A percentile compares a stretch with the other conserved stretches of the same genome.
Evolutionary conservation across 53 echinoderm and acorn worm species (phyloP).

Genomic region (Paracentrotus lividus): DNA sequence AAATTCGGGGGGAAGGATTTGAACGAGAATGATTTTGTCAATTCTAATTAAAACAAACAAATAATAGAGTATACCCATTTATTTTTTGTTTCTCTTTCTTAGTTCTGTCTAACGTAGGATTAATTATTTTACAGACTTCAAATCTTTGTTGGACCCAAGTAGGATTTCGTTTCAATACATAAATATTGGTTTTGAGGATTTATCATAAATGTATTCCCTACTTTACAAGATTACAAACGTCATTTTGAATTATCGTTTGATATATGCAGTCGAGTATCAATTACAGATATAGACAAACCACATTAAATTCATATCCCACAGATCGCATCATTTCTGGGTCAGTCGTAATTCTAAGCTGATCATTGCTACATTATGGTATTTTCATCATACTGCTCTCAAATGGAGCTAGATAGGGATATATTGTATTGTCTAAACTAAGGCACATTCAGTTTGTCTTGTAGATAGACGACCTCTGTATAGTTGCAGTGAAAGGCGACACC

Average conservation of each 20-base stretch:
- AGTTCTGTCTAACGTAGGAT: neutral
- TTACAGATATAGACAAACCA: neutral
- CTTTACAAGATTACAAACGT: neutral
- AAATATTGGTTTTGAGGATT: neutral
- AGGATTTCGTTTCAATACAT: neutral
- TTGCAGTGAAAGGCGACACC: too few relatives aligned
- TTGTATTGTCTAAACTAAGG: neutral
- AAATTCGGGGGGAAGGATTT: neutral
- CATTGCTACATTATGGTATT: neutral
- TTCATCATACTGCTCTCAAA: neutral
- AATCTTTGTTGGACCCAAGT: neutral
- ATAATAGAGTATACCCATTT: neutral
- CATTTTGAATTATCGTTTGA: neutral
- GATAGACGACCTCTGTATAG: neutral
- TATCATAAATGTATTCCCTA: neutral
- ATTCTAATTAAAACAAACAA: neutral
- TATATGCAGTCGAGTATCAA: constrained; percentile 2
- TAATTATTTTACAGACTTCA: neutral
- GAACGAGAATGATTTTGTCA: neutral
- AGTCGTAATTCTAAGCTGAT: neutral
- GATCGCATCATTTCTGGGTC: constrained; percentile 15
- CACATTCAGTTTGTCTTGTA: neutral
- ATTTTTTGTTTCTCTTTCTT: neutral
- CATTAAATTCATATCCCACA: constrained; percentile 5
- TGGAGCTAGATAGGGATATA: neutral